Conservation (phyloP, 2,888 invertebrate genomes). For the Ormyrus pomaceus region DNA sequence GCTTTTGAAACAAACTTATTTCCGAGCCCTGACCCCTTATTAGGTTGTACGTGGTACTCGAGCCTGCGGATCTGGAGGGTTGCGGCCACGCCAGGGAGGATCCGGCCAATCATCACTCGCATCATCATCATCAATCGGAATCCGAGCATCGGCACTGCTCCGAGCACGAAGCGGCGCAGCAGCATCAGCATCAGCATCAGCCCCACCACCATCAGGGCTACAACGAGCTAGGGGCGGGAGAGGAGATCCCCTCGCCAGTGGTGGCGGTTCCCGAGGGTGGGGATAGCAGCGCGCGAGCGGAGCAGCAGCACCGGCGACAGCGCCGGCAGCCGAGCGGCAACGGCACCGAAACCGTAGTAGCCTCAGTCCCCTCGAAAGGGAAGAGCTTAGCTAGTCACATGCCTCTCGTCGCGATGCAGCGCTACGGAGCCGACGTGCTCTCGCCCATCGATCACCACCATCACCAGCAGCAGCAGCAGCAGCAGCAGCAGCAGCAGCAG, state of each 20-base stretch:
- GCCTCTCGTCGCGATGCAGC: slow-evolving; percentile 69
- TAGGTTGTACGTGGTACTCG: slow-evolving; percentile 9
- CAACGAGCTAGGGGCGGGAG: slow-evolving; percentile 67
- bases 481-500: slow-evolving; percentile 57
- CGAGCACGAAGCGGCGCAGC: slow-evolving; percentile 31
- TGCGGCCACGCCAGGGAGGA: neutral
- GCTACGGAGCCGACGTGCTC: slow-evolving; percentile 71
- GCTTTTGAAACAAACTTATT: neutral
- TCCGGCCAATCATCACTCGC: neutral
- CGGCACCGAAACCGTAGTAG: slow-evolving; percentile 58
- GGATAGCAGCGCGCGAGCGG: slow-evolving; percentile 63
- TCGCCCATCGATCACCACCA: slow-evolving; percentile 60
- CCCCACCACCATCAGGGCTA: slow-evolving; percentile 60
- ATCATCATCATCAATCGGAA: slow-evolving; percentile 52
- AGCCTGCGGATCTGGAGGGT: neutral
- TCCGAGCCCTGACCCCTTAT: neutral
- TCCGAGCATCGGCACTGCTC: slow-evolving; percentile 39
- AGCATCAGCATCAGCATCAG: slow-evolving; percentile 53
- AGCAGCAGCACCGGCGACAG: slow-evolving; percentile 47
- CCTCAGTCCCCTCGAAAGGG: slow-evolving; percentile 68
- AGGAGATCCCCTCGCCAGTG: slow-evolving; percentile 60
- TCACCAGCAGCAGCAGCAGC: slow-evolving; percentile 57
- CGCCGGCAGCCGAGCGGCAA: slow-evolving; percentile 18
- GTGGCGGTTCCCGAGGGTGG: slow-evolving; percentile 67
- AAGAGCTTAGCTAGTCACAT: slow-evolving; percentile 70